These are phyloP conservation scores for Panzeria rudis DNA, from an alignment of 2,888 invertebrate genomes.

Conservation along the genomic window DNA sequence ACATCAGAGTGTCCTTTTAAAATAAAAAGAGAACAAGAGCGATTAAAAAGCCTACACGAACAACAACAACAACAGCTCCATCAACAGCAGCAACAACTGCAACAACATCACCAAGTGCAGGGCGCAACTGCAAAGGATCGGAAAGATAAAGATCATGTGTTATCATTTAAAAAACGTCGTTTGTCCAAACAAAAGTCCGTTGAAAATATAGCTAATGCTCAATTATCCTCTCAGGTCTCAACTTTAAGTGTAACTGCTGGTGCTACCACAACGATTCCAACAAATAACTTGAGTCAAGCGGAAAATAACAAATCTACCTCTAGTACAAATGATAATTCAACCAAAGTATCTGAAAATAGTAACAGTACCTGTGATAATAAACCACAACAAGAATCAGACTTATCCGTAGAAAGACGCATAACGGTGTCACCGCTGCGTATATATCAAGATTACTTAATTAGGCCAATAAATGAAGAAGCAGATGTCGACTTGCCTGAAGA, in stretches of 20 bases:
- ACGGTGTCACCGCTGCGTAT: conserved; percentile 79
- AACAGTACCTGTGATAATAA: conserved; percentile 69
- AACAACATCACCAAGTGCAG: conserved; percentile 56
- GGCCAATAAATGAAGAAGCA: conserved; percentile 74
- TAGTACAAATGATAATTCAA: conserved; percentile 65
- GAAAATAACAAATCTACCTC: conserved; percentile 71
- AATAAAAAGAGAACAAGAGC: conserved; percentile 78
- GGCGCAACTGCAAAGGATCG: conserved; percentile 76
- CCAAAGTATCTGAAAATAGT: conserved; percentile 63
- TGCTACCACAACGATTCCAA: conserved; percentile 43
- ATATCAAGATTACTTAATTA: conserved; percentile 81
- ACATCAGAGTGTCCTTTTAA: conserved; percentile 80
- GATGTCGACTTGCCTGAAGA: conserved; percentile 78
- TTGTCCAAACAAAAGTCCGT: conserved; percentile 83
- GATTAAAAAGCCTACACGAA: conserved; percentile 71
- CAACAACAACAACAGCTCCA: conserved; percentile 72
- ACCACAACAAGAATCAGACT: conserved; percentile 73
- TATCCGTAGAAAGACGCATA: conserved; percentile 75
- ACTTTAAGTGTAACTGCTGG: conserved; percentile 30
- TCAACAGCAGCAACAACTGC: conserved; percentile 36
- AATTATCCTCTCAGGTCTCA: conserved; percentile 11
- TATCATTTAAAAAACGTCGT: conserved; percentile 82
- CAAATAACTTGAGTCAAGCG: conserved; percentile 60
- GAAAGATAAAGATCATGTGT: conserved; percentile 81
- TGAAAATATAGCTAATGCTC: conserved; percentile 79